Evolutionary conservation across 30 jellyfish, hydroid and myxozoan genomes (phyloP).

Genomic region (Sanderia malayensis): DNA sequence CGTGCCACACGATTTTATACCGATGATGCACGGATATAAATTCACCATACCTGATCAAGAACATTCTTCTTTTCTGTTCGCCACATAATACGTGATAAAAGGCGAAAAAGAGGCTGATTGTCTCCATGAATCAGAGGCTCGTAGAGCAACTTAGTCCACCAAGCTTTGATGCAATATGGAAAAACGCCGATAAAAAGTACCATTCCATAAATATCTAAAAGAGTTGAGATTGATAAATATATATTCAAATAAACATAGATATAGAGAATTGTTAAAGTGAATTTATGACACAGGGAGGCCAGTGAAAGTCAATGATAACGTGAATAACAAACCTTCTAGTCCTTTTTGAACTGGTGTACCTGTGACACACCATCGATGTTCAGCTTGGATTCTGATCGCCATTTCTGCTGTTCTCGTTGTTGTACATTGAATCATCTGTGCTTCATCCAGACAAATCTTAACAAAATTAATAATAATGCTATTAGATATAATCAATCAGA

Average conservation of each 20-base stretch:
- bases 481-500: no score
- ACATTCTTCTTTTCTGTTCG: conserved; percentile 80
- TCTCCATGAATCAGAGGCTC: conserved; percentile 73
- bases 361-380: conserved; percentile 97
- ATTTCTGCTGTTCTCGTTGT: conserved; percentile 84
- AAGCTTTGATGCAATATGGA: conserved; percentile 71
- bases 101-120: conserved; percentile 61
- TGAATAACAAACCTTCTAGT: conserved; percentile 80
- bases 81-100: conserved; percentile 79
- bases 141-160: conserved; percentile 79
- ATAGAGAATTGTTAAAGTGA: no score
- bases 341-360: conserved; percentile 93
- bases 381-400: conserved; percentile 75
- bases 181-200: conserved; percentile 62
- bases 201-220: conserved; percentile 73
- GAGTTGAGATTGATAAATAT: neutral
- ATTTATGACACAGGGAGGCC: no score
- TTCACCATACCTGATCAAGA: conserved; percentile 53
- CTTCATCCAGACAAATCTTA: conserved; percentile 88
- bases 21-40: no score
- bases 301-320: no score
- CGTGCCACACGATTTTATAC: no score
- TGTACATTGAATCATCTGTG: conserved; percentile 92
- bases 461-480: no score
- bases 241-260: no score